Base-by-base conservation (phyloP, 2,797 vertebrate species). In the Sebastolobus alascanus region DNA sequence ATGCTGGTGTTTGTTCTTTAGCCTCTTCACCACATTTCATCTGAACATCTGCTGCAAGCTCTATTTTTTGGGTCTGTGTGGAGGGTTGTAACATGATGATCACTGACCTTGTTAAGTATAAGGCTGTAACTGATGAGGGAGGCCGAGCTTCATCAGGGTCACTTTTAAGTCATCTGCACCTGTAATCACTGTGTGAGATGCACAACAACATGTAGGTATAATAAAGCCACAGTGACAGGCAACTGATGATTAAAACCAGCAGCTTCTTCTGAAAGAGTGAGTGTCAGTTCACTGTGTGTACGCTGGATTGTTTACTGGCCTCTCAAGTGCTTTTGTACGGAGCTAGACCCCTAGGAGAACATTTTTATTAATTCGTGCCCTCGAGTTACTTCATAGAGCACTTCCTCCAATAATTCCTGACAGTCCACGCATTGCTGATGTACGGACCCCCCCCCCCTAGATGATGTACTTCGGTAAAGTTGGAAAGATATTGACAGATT, bases 1-100 rank as follows among this genome's bases (percentile, higher is more conserved):
- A 55, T 8, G 12, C 59, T 56, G 46, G 33, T 56, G 14, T 46
- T 70, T 67, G 33, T 60, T 61, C 37, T 65, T 43, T 6, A 79
- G 67, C 18, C 35, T 35, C 9, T 55, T 66, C 11, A 20, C 4
- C 7, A 59, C 40, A 66, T 69, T 40, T 70, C 20, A 68, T 54
- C 20, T 18, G 29, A 68, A 22, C 35, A 58, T 68, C 31, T 40
- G 25, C 40, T 43, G 40, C 35, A 55, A 20, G 35, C 35, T 58
- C 63, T 31, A 43, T 12, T 13, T 69, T 27, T 31, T 29, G 5
- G 10, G 14, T 61, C 29, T n/a, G 8, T 55, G 74, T 77, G 56
- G 55, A 56, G 35, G 35, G 22, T 6, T 35, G 16, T 5, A 33
- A 46, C 52, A 65, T 54, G 35, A 65, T 76, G 64, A 71, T 68